Conservation (phyloP, 2,888 invertebrate species). For the Tetragnatha montana region DNA sequence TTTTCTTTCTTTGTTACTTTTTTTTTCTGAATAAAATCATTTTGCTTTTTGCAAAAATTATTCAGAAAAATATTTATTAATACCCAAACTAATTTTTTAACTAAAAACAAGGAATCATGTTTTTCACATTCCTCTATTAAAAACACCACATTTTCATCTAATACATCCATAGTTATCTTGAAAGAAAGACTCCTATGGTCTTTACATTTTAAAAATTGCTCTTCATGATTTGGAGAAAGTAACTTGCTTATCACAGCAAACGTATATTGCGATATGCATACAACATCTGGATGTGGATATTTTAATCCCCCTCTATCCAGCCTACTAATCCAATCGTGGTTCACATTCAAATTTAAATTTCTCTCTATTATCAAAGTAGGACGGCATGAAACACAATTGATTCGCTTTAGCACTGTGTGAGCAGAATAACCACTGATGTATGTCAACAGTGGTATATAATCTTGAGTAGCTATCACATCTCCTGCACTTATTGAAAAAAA, state of each 20-base stretch:
- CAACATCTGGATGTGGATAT: constrained; percentile 26
- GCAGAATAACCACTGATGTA: background rate
- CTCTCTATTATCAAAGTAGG: background rate
- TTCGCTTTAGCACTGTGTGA: background rate
- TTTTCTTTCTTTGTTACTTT: too few relatives aligned
- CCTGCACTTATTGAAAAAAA: background rate
- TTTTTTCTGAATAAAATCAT: too few relatives aligned
- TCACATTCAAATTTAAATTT: background rate
- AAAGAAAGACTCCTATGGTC: background rate
- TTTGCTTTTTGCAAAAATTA: too few relatives aligned
- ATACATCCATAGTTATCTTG: background rate
- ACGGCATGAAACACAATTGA: background rate
- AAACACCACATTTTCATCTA: constrained; percentile 12
- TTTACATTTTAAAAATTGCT: background rate
- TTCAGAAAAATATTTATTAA: too few relatives aligned
- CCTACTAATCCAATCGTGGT: background rate
- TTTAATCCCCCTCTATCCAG: background rate
- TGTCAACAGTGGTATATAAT: background rate
- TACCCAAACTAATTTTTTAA: too few relatives aligned
- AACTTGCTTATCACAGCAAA: constrained; percentile 22
- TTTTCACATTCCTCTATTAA: constrained; percentile 19
- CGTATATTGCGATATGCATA: constrained; percentile 2
- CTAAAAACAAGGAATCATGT: constrained; percentile 8
- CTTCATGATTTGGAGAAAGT: background rate
- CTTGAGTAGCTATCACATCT: background rate